Percentiles rank a stretch among this genome's conserved stretches.
These are phyloP conservation scores for Romanogobio albipinnatus DNA, from an alignment of 2,113 vertebrate genomes.

Conservation along the genomic window DNA sequence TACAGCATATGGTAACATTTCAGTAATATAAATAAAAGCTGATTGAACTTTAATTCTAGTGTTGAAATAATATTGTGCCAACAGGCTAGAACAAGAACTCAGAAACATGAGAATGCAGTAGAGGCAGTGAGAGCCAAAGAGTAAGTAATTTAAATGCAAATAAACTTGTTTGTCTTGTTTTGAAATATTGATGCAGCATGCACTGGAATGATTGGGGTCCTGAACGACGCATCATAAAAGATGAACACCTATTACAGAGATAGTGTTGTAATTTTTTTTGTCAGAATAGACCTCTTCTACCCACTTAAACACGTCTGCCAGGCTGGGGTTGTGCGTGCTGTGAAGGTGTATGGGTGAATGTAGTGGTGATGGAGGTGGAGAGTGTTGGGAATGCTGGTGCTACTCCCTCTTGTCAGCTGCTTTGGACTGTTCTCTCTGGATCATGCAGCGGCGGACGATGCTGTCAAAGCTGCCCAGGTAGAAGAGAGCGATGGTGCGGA, in stretches of 20 bases:
- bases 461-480: constrained; percentile 97
- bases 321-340: constrained; percentile 55
- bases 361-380: background rate
- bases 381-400: constrained; percentile 31
- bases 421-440: constrained; percentile 86
- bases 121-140: constrained; percentile 18
- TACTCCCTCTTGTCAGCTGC: constrained; percentile 85
- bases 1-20: background rate
- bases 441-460: constrained; percentile 96
- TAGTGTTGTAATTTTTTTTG: constrained; percentile 32
- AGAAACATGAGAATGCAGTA: constrained; percentile 1
- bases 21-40: background rate
- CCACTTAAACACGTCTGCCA: constrained; percentile 38
- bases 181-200: constrained; percentile 16
- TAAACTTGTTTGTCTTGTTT: background rate
- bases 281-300: constrained; percentile 25
- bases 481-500: constrained; percentile 91
- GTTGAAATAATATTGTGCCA: background rate
- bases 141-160: background rate
- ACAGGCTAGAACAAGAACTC: constrained; percentile 8
- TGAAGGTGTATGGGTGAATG: constrained; percentile 34
- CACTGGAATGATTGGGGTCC: constrained; percentile 5
- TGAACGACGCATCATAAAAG: background rate
- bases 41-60: background rate
- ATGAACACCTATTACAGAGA: background rate